These are phyloP conservation scores for Silurus meridionalis DNA, from an alignment of 2,113 vertebrate species.

Conservation along the genomic window DNA sequence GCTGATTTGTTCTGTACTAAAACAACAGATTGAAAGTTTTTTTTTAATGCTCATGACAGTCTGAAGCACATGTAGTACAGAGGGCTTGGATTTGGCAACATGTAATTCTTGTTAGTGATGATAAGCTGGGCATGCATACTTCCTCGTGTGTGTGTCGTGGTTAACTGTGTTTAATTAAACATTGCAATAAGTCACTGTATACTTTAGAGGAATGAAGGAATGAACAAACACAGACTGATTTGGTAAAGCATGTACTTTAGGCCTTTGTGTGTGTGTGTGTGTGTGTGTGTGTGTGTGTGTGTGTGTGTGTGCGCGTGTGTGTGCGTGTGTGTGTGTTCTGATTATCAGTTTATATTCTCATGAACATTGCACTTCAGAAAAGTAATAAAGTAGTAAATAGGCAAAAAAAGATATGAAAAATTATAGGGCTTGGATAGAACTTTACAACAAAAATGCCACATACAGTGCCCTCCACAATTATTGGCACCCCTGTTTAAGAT, in stretches of 20 bases:
- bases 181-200: not conserved
- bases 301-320: not conserved
- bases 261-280: not conserved
- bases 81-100: not conserved
- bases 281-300: not conserved
- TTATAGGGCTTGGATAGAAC: not conserved
- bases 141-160: not conserved
- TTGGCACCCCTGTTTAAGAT: too few species aligned
- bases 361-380: not conserved
- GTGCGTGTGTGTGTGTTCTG: not conserved
- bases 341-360: not conserved
- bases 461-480: not conserved
- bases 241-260: not conserved
- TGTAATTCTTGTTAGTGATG: not conserved
- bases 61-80: not conserved
- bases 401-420: not conserved
- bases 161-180: not conserved
- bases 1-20: not conserved
- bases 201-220: not conserved
- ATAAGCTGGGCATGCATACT: not conserved
- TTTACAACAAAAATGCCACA: not conserved
- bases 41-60: not conserved
- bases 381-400: not conserved
- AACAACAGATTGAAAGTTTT: conserved; percentile 2
- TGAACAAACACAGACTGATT: conserved; percentile 2